These are phyloP conservation scores for Cynocephalus volans DNA, from an alignment of 2,113 vertebrate genomes.

Conservation along the genomic window DNA sequence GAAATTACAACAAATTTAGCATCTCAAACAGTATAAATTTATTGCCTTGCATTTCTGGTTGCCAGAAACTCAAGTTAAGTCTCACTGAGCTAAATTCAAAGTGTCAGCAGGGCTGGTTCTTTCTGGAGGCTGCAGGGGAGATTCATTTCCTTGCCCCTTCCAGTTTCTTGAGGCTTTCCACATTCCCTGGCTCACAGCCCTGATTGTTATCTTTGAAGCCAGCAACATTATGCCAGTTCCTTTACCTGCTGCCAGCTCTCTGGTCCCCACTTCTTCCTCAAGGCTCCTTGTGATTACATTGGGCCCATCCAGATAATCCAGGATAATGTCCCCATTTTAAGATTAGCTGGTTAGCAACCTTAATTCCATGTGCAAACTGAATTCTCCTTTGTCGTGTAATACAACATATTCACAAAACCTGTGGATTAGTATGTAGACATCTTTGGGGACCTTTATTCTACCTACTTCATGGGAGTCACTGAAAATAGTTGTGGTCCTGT, in stretches of 20 bases:
- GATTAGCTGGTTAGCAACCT: no score
- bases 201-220: background rate
- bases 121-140: background rate
- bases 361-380: no score
- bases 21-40: background rate
- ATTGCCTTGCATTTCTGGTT: background rate
- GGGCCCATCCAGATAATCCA: no score
- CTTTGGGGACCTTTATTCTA: no score
- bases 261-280: no score
- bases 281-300: no score
- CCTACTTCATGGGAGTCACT: no score
- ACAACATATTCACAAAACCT: no score
- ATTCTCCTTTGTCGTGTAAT: no score
- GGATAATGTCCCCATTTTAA: no score
- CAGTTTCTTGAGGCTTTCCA: background rate
- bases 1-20: background rate
- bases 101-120: background rate
- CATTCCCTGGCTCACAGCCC: background rate
- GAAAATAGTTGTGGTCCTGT: no score
- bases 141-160: background rate
- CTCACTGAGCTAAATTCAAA: background rate
- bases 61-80: background rate
- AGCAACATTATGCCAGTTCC: background rate
- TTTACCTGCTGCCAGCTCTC: background rate
- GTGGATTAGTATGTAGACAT: no score